Conservation (phyloP, 2,113 vertebrate species). For the Toxostoma redivivum region DNA sequence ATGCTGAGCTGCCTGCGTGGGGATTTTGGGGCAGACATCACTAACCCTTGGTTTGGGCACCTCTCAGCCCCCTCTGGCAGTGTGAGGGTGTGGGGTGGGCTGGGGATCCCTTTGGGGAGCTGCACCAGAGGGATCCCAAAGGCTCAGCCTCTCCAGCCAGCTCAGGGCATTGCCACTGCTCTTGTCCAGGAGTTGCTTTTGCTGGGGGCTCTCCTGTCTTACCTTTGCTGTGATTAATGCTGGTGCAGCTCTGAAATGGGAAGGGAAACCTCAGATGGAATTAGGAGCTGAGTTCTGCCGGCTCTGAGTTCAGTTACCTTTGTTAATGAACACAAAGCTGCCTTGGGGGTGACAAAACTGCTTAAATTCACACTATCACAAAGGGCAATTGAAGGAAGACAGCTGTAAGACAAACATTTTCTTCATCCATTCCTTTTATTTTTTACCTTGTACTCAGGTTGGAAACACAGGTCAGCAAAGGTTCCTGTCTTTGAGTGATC, state of each 20-base stretch:
- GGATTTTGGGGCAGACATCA: rapidly evolving
- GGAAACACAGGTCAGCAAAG: neutral
- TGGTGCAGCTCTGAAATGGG: neutral
- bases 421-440: neutral
- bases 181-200: neutral
- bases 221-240: neutral
- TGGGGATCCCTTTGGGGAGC: neutral
- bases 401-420: neutral
- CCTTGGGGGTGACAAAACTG: neutral
- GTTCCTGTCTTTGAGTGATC: neutral
- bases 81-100: neutral
- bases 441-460: neutral
- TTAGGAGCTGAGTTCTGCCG: neutral
- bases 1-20: neutral
- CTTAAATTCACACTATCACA: neutral
- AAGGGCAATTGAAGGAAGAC: neutral
- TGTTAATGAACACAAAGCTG: neutral
- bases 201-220: neutral
- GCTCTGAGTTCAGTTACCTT: neutral
- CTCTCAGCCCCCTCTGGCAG: neutral
- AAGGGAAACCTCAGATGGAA: neutral
- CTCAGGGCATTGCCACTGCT: no score
- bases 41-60: neutral
- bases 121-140: rapidly evolving
- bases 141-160: neutral